phyloP scores from a whole-genome alignment of 2,888 invertebrate species.

The Ennomos erosarius region DNA sequence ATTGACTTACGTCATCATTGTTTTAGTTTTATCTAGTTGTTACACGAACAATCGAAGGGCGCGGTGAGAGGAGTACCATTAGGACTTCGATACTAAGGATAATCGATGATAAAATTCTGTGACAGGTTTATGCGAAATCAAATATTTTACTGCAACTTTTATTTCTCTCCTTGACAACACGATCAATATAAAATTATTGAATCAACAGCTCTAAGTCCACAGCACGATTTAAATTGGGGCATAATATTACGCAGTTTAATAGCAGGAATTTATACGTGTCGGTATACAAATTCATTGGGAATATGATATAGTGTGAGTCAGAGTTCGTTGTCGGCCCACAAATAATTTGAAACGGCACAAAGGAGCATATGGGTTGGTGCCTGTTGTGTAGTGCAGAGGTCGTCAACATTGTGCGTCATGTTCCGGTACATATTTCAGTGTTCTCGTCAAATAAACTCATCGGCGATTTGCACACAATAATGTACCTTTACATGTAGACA shows the following conservation, averaged over 20 bases:
- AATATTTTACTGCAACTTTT: too few relatives aligned
- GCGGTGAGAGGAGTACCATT: neutral
- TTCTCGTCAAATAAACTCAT: slow-evolving; percentile 54
- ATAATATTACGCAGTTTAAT: neutral
- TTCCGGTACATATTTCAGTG: slow-evolving; percentile 60
- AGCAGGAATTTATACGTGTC: neutral
- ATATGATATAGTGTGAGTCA: slow-evolving; percentile 74
- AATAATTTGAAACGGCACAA: slow-evolving; percentile 73
- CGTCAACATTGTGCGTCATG: slow-evolving; percentile 73
- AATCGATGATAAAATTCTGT: neutral
- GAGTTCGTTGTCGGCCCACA: slow-evolving; percentile 65
- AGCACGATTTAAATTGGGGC: too few relatives aligned
- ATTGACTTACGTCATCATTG: slow-evolving; percentile 20
- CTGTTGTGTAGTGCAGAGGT: slow-evolving; percentile 61
- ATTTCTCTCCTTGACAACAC: neutral
- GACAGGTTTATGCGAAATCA: too few relatives aligned
- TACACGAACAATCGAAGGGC: slow-evolving; percentile 9
- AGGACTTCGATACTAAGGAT: neutral
- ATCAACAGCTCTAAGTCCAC: too few relatives aligned
- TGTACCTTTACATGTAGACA: slow-evolving; percentile 6
- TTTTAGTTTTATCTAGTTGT: slow-evolving; percentile 20
- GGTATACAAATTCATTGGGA: slow-evolving; percentile 46
- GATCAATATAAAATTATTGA: neutral
- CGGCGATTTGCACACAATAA: slow-evolving; percentile 35
- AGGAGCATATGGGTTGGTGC: slow-evolving; percentile 60